phyloP scores from a whole-genome alignment of 2,797 vertebrate genomes.

The Craterocephalus amniculus region DNA sequence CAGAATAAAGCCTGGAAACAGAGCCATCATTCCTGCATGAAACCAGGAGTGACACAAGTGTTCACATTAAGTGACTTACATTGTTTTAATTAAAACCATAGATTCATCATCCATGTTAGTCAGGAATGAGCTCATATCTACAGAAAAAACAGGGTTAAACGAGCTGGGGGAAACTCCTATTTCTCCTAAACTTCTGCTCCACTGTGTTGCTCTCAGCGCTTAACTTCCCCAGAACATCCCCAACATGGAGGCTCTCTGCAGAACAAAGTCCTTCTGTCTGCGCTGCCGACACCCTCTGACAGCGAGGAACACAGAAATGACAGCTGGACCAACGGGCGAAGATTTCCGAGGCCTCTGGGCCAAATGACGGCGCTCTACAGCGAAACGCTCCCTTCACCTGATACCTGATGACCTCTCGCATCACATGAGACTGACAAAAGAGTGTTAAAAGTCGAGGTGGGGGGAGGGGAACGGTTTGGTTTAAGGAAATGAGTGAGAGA shows the following conservation, averaged over 20 bases:
- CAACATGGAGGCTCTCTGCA: not conserved
- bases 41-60: not conserved
- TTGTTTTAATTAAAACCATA: not conserved
- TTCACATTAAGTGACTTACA: not conserved
- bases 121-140: not conserved
- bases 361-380: not conserved
- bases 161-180: not conserved
- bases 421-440: constrained; percentile 16
- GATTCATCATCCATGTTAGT: not conserved
- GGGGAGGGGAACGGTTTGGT: not conserved
- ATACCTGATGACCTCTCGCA: constrained; percentile 15
- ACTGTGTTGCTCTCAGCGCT: not conserved
- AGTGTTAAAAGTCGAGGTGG: not conserved
- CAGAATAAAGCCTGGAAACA: not conserved
- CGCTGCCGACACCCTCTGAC: not conserved
- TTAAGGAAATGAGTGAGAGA: not conserved
- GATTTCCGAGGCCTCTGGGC: not conserved
- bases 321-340: not conserved
- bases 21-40: not conserved
- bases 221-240: not conserved
- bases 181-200: not conserved
- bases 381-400: not conserved
- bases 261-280: constrained; percentile 16
- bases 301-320: not conserved
- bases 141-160: not conserved